Percentiles rank a stretch among this genome's conserved stretches.
These are phyloP conservation scores for Plectus sambesii DNA, from an alignment of 1,140 invertebrate species.

Conservation along the genomic window DNA sequence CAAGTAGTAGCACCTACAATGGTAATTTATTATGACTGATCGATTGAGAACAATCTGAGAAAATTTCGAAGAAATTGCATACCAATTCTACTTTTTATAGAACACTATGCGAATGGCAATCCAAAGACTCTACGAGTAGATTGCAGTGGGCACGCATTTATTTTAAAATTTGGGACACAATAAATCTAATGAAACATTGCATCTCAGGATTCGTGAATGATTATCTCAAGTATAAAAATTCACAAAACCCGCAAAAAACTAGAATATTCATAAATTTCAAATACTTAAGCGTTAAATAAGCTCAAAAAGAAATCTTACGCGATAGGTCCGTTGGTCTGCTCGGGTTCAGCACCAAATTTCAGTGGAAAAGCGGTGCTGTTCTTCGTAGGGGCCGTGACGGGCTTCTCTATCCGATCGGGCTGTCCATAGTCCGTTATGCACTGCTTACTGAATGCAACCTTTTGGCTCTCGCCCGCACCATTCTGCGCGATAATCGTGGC, in stretches of 20 bases:
- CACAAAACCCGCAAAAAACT: background rate
- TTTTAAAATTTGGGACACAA: too few species aligned
- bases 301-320: too few species aligned
- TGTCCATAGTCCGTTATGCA: slow-evolving; percentile 42
- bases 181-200: too few species aligned
- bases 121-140: too few species aligned
- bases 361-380: slow-evolving; percentile 36
- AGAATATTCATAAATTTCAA: background rate
- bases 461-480: slow-evolving; percentile 31
- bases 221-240: too few species aligned
- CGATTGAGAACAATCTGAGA: background rate
- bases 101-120: too few species aligned
- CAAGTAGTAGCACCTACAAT: slow-evolving; percentile 37
- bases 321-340: slow-evolving; percentile 42
- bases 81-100: too few species aligned
- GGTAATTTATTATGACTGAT: background rate
- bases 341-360: slow-evolving; percentile 26
- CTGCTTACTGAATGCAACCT: slow-evolving; percentile 27
- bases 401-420: slow-evolving; percentile 35
- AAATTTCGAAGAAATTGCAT: too few species aligned
- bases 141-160: too few species aligned
- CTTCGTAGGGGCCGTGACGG: slow-evolving; percentile 15
- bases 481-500: slow-evolving; percentile 45
- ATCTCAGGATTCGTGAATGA: too few species aligned
- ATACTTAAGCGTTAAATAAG: too few species aligned